Percentiles rank a stretch among this genome's conserved stretches.
These are phyloP conservation scores for Chrysogorgia sp. DNA, from an alignment of 92 coral and sea anemone genomes.

Conservation along the genomic window DNA sequence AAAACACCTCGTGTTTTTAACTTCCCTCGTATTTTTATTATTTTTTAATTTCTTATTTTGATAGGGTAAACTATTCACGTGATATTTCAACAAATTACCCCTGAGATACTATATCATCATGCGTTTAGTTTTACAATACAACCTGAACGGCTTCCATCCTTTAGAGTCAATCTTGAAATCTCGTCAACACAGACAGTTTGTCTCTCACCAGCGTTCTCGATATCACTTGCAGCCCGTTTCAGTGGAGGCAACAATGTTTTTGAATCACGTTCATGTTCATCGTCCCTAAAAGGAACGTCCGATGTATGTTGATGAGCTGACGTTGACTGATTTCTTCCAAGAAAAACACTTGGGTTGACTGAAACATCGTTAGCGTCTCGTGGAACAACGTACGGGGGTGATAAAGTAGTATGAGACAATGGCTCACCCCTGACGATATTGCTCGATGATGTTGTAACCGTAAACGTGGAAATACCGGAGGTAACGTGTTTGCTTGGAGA, in stretches of 20 bases:
- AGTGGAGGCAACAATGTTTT: not conserved
- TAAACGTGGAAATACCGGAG: not conserved
- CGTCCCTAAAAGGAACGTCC: not conserved
- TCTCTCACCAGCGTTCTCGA: too few relatives aligned
- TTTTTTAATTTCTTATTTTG: too few relatives aligned
- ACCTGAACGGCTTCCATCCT: too few relatives aligned
- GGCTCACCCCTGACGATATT: not conserved
- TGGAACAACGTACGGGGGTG: not conserved
- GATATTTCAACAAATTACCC: too few relatives aligned
- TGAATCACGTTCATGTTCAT: not conserved
- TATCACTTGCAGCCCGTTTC: too few relatives aligned
- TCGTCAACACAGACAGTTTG: too few relatives aligned
- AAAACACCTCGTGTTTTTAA: too few relatives aligned
- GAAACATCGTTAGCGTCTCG: not conserved
- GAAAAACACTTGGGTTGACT: slow-evolving; percentile 9
- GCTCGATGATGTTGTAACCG: slow-evolving; percentile 1
- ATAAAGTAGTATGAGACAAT: not conserved
- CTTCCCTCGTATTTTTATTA: too few relatives aligned
- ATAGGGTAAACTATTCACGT: too few relatives aligned
- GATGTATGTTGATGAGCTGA: slow-evolving; percentile 14
- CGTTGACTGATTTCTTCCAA: slow-evolving; percentile 28
- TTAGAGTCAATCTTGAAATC: too few relatives aligned
- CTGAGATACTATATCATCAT: too few relatives aligned
- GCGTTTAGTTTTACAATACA: too few relatives aligned
- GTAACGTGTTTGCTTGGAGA: slow-evolving; percentile 1